Percentiles rank a stretch among this genome's conserved stretches.
Evolutionary conservation across 2,888 invertebrate species (phyloP).

Genomic region (Portevinia maculata): DNA sequence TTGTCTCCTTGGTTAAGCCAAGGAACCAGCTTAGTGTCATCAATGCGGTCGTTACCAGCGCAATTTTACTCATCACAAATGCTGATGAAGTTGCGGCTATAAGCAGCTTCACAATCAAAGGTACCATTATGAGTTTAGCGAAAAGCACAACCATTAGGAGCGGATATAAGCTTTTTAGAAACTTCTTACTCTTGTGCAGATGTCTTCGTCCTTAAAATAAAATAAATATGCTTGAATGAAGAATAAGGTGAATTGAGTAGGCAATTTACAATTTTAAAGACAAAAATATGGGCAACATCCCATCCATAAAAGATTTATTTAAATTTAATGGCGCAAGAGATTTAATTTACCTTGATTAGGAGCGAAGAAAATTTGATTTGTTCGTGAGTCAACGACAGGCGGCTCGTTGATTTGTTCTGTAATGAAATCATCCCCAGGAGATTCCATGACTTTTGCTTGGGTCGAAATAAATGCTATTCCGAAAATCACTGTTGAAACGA

Average conservation of each 20-base stretch:
- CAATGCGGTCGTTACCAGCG: constrained; percentile 79
- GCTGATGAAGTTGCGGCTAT: constrained; percentile 86
- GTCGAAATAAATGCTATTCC: background rate
- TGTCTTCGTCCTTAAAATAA: constrained; percentile 78
- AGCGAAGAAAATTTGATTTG: background rate
- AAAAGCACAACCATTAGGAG: constrained; percentile 86
- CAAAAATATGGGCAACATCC: too few species aligned
- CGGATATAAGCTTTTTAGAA: constrained; percentile 85
- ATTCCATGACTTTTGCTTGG: background rate
- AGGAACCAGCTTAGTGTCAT: constrained; percentile 80
- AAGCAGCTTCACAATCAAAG: constrained; percentile 87
- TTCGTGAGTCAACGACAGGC: background rate
- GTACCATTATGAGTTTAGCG: constrained; percentile 87
- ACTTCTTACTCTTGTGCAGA: constrained; percentile 82
- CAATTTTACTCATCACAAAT: constrained; percentile 81
- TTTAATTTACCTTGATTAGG: constrained; percentile 30
- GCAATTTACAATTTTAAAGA: too few species aligned
- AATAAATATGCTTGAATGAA: constrained; percentile 13
- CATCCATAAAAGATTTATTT: background rate
- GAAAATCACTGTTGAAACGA: background rate
- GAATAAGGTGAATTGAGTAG: background rate
- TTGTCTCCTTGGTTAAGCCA: constrained; percentile 51
- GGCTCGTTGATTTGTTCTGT: background rate
- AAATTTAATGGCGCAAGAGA: background rate
- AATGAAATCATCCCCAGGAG: background rate